phyloP scores from a whole-genome alignment of 2,888 invertebrate species.

The Standfussiana lucernea region DNA sequence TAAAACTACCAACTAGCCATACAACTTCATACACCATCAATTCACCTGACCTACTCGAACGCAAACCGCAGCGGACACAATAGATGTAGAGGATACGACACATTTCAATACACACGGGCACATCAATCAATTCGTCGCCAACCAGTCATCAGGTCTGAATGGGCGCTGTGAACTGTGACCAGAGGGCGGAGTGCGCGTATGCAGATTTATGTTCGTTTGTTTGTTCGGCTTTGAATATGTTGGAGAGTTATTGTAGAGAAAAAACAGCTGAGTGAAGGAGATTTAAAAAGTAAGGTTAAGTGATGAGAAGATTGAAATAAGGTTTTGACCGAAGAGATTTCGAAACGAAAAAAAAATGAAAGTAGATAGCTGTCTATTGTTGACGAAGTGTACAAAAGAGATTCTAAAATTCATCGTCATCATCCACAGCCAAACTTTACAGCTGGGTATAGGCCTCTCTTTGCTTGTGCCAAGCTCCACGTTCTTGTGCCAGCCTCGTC shows the following conservation, averaged over 20 bases:
- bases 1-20: not conserved
- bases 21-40: slow-evolving; percentile 22
- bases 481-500: too few species aligned
- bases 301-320: not conserved
- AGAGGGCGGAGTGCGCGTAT: slow-evolving; percentile 43
- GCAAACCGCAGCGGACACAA: slow-evolving; percentile 57
- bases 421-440: too few species aligned
- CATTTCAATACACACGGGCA: slow-evolving; percentile 68
- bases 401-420: too few species aligned
- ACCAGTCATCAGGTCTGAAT: slow-evolving; percentile 80
- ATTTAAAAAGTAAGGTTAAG: not conserved
- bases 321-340: not conserved
- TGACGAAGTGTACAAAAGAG: not conserved
- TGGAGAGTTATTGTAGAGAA: too few species aligned
- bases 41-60: slow-evolving; percentile 56
- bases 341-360: not conserved
- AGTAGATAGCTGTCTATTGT: not conserved
- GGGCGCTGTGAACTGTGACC: slow-evolving; percentile 79
- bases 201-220: slow-evolving; percentile 57
- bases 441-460: too few species aligned
- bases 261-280: not conserved
- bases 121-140: slow-evolving; percentile 84
- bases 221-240: slow-evolving; percentile 21
- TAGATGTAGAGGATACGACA: slow-evolving; percentile 61
- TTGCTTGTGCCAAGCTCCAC: too few species aligned